Evolutionary conservation across 2,888 invertebrate genomes (phyloP), one percentile per base, ranked within the genome.

Genomic region (Margaritifera margaritifera): DNA sequence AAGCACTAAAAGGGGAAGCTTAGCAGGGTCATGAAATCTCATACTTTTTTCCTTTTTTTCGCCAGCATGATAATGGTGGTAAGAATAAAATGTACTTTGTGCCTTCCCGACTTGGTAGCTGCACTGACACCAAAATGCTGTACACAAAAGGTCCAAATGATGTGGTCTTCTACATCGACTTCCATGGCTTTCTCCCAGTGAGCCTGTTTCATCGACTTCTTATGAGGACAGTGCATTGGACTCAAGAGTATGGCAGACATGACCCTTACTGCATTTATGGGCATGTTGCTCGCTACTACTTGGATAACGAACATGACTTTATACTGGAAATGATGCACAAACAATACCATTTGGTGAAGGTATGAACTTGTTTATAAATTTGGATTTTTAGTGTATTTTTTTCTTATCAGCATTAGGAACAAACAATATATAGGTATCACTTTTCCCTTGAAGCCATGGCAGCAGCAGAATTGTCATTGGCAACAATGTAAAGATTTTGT

Each of bases 251-350:
- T 27, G 85, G 85, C 2, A 87, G 86, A 20, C 82, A 83, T 56
- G 86, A 86, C 59, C 88, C 87, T 1, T 82, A 84, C 58, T 72
- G 72, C 56, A 74, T 89, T 65, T 81, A 79, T 66, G 80, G 75
- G 56, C 74, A 83, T 18, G 71, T 83, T 0, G 87, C 85, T 1
- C 75, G 87, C 42, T 87, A 88, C 71, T 88, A 82, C 71, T 75
- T 89, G n/a, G 89, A 89, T 69, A 71, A 80, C 24, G 87, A 88
- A 63, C 89, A 89, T 76, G 89, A 89, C 71, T 85, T 88, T 75
- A 74, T 87, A 4, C 66, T 89, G 52, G 84, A 87, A 67, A 85
- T 85, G 77, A 69, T 77, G 2, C 64, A 71, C 6, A 67, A 67
- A 53, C 73, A 75, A 42, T 79, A 80, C 62, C 83, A 85, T 31